phyloP scores from a whole-genome alignment of 2,797 vertebrate species.

The Pitangus sulphuratus region DNA sequence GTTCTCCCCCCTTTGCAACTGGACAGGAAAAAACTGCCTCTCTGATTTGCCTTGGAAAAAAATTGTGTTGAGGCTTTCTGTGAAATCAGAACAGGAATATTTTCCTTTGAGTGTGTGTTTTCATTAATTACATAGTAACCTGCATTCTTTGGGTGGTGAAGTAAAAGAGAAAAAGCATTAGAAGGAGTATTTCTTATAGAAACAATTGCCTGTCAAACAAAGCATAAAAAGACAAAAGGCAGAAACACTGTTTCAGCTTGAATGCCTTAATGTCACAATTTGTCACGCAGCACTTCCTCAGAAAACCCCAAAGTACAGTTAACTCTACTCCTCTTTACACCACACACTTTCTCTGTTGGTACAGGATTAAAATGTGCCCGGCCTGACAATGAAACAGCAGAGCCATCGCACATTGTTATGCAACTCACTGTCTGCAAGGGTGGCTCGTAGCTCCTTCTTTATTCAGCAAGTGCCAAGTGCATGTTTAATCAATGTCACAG shows the following conservation, averaged over 20 bases:
- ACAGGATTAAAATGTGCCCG: constrained; percentile 68
- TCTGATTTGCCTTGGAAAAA: background rate
- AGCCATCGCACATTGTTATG: constrained; percentile 69
- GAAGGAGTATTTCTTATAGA: constrained; percentile 26
- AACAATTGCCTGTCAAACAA: constrained; percentile 65
- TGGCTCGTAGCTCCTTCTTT: constrained; percentile 73
- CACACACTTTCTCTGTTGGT: background rate
- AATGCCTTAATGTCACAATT: constrained; percentile 67
- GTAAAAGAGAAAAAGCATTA: background rate
- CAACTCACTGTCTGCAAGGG: constrained; percentile 73
- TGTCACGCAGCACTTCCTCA: constrained; percentile 52
- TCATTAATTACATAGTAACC: constrained; percentile 37
- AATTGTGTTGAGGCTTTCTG: background rate
- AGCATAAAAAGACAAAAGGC: constrained; percentile 68
- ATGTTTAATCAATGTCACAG: constrained; percentile 77
- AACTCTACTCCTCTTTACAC: constrained; percentile 42
- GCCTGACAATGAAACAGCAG: constrained; percentile 73
- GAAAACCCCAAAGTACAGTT: constrained; percentile 54
- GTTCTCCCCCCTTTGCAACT: background rate
- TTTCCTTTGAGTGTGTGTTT: background rate
- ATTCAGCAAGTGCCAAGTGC: constrained; percentile 77
- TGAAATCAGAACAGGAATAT: background rate
- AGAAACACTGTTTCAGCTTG: constrained; percentile 61
- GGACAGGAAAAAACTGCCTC: background rate
- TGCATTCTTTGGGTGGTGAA: constrained; percentile 29